Evolutionary conservation across 2,113 vertebrate genomes (phyloP).

Genomic region (Bubo blakistoni): DNA sequence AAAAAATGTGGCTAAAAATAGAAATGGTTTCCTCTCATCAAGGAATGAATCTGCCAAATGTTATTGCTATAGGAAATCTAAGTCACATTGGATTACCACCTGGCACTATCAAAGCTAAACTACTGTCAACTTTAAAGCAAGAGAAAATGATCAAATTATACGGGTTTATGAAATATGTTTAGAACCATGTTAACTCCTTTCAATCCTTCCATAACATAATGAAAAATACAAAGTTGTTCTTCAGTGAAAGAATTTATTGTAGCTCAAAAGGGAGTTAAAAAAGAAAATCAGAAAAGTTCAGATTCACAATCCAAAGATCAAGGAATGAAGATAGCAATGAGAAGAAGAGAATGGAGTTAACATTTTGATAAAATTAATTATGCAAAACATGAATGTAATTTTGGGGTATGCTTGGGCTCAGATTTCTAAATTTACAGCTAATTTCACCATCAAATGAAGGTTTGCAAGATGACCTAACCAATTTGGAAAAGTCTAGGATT

Average conservation of each 20-base stretch:
- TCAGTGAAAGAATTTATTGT: neutral
- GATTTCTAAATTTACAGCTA: neutral
- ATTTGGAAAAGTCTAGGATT: neutral
- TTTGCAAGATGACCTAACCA: neutral
- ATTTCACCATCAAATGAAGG: neutral
- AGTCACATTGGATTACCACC: conserved; percentile 69
- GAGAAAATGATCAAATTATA: conserved; percentile 48
- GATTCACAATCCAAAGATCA: neutral
- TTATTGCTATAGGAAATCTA: conserved; percentile 71
- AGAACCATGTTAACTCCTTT: neutral
- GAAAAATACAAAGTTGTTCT: neutral
- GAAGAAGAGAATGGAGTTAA: neutral
- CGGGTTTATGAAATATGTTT: conserved; percentile 30
- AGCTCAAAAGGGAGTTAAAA: neutral
- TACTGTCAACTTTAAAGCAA: conserved; percentile 50
- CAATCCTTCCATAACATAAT: neutral
- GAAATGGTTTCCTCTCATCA: conserved; percentile 64
- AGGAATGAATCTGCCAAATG: conserved; percentile 70
- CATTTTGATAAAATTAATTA: neutral
- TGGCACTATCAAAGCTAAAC: conserved; percentile 62
- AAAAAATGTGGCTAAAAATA: conserved; percentile 64
- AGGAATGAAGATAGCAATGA: neutral
- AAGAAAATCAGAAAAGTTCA: neutral
- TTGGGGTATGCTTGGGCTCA: neutral
- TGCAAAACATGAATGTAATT: neutral